A percentile compares a stretch with the other conserved stretches of the same genome.
Conservation (phyloP, 1,140 invertebrate genomes). For the Leptonema lineaticorne region DNA sequence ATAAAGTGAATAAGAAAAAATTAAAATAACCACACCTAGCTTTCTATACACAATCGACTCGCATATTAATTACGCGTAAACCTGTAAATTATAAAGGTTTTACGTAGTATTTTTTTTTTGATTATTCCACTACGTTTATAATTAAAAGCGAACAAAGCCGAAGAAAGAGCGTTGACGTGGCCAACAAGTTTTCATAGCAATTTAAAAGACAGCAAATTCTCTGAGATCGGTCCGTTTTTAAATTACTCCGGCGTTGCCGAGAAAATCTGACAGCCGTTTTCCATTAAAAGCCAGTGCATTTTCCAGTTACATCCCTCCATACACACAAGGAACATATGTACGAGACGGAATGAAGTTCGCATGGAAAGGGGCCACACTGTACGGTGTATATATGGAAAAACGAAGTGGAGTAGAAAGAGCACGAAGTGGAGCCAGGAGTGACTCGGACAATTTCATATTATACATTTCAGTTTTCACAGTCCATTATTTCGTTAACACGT, state of each 20-base stretch:
- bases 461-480: slow-evolving; percentile 42
- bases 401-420: not conserved
- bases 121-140: too few species aligned
- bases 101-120: too few species aligned
- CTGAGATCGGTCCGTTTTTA: slow-evolving; percentile 10
- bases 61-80: too few species aligned
- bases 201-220: not conserved
- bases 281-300: slow-evolving; percentile 36
- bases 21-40: too few species aligned
- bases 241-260: slow-evolving; percentile 8
- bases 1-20: too few species aligned
- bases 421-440: slow-evolving; percentile 20
- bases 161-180: too few species aligned
- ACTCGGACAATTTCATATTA: slow-evolving; percentile 40
- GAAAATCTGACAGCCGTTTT: slow-evolving; percentile 28
- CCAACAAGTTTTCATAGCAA: not conserved
- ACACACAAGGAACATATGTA: not conserved
- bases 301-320: not conserved
- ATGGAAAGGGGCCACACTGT: too few species aligned
- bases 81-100: too few species aligned
- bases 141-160: too few species aligned
- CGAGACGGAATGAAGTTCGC: too few species aligned
- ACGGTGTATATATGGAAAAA: not conserved
- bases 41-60: too few species aligned
- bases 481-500: slow-evolving; percentile 42